Base-by-base conservation (phyloP, 1,140 invertebrate genomes). In the Linepithema humile region DNA sequence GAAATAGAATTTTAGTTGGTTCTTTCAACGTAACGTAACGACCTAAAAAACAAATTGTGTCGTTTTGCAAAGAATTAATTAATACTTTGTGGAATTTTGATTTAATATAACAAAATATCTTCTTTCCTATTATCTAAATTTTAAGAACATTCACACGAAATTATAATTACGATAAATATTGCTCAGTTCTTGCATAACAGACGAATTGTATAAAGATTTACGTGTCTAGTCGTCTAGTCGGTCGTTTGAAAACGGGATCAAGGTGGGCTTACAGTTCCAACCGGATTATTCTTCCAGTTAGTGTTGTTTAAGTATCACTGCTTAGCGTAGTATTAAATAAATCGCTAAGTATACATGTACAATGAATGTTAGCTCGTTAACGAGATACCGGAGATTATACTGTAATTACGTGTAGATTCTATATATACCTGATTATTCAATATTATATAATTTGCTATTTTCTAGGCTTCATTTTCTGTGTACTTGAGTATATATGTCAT, bases 271-370 rank as follows among this genome's bases (percentile, higher is more conserved):
- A 69, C n/a, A 64, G 43, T 64, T 77, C 40, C 20, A 69, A 26
- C 45, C 45, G 75, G 43, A 78, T 78, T 78, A 67, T 69, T 78
- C 48, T 78, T 78, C 45, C 62, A 78, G 32, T 78, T 78, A 69
- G 45, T 48, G 45, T 77, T 67, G 60, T 67, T 78, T 69, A 78
- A 78, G 45, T 78, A 69, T 78, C 75, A 53, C 62, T 69, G 75
- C 62, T 78, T 53, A 69, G 15, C 75, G 75, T 53, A 7, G 48
- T 29, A 69, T 78, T 78, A 78, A 78, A 78, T 78, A 78, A 78
- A 78, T 78, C 65, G 69, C 62, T 55, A 69, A 55, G 62, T 69
- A 40, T 78, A 55, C 62, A 55, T 29, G 62, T 50, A 40, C 45
- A n/a, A 55, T 69, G 17, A 50, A 78, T 48, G 23, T 20, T 12